These are phyloP conservation scores for Stenopsyche tienmushanensis DNA, from an alignment of 1,140 invertebrate genomes.

Conservation along the genomic window DNA sequence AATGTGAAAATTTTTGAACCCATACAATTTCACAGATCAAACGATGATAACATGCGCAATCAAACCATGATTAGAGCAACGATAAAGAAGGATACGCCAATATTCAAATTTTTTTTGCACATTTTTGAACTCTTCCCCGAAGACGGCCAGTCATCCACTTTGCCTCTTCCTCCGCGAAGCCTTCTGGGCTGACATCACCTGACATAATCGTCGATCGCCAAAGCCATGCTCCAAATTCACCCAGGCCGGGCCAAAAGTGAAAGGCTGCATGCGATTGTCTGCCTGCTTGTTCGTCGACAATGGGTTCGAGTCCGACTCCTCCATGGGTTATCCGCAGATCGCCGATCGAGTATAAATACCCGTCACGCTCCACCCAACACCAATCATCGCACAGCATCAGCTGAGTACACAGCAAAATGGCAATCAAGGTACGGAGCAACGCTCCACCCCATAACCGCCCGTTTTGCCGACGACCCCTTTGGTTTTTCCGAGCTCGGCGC, in stretches of 20 bases:
- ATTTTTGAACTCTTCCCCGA: too few species aligned
- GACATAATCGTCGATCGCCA: constrained; percentile 10
- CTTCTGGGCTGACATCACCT: constrained; percentile 8
- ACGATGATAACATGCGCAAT: too few species aligned
- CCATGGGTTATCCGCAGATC: constrained; percentile 6
- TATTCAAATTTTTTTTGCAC: too few species aligned
- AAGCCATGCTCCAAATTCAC: constrained; percentile 5
- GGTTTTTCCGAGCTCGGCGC: too few species aligned
- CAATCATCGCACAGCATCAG: constrained; percentile 20
- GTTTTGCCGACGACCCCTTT: too few species aligned
- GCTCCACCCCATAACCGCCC: too few species aligned
- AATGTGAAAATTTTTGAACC: too few species aligned
- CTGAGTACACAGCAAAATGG: constrained; percentile 32
- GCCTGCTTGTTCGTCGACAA: constrained; percentile 9
- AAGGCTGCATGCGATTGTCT: constrained; percentile 18
- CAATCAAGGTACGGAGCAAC: constrained; percentile 37
- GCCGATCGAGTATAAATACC: constrained; percentile 35
- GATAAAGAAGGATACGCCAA: too few species aligned
- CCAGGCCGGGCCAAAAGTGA: constrained; percentile 32
- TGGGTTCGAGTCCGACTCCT: constrained; percentile 12
- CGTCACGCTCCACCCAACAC: constrained; percentile 15
- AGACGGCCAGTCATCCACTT: too few species aligned
- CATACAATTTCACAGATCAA: too few species aligned
- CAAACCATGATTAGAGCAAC: too few species aligned
- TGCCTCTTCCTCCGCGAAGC: background rate